Percentiles rank a stretch among this genome's conserved stretches.
These are phyloP conservation scores for Notarius quadriscutis DNA, from an alignment of 2,113 vertebrate species.

Conservation along the genomic window DNA sequence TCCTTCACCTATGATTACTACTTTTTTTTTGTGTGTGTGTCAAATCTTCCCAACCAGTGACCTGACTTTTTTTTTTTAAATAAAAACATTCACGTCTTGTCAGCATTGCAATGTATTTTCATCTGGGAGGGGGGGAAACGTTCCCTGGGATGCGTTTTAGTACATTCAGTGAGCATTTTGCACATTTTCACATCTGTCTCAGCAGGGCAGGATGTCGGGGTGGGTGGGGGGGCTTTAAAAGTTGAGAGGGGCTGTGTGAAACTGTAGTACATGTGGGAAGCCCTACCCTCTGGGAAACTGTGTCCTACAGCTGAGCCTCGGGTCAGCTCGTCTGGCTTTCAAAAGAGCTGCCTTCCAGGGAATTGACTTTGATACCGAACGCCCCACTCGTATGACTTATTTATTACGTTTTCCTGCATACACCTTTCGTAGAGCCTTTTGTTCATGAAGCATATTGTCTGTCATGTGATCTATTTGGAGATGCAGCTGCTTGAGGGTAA, in stretches of 20 bases:
- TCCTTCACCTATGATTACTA: background rate
- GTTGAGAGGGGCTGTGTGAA: conserved; percentile 4
- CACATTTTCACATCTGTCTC: conserved; percentile 4
- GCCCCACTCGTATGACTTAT: background rate
- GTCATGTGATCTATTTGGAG: background rate
- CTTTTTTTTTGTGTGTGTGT: background rate
- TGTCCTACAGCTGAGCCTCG: background rate
- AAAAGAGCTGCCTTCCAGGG: background rate
- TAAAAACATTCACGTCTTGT: background rate
- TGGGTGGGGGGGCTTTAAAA: background rate
- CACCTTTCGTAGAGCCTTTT: background rate
- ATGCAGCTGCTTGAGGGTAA: background rate
- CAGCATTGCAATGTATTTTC: background rate
- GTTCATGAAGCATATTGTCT: background rate
- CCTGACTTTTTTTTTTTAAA: background rate
- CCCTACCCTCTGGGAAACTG: conserved; percentile 1
- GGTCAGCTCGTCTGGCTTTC: background rate
- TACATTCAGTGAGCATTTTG: background rate
- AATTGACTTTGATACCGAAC: conserved; percentile 1
- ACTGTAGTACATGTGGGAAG: conserved; percentile 28
- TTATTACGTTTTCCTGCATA: background rate
- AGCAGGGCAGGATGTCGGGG: conserved; percentile 24
- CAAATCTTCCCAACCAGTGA: background rate
- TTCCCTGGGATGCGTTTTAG: background rate
- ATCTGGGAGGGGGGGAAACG: background rate